phyloP scores from a whole-genome alignment of 2,797 vertebrate genomes.

The Eulemur albifrons region DNA sequence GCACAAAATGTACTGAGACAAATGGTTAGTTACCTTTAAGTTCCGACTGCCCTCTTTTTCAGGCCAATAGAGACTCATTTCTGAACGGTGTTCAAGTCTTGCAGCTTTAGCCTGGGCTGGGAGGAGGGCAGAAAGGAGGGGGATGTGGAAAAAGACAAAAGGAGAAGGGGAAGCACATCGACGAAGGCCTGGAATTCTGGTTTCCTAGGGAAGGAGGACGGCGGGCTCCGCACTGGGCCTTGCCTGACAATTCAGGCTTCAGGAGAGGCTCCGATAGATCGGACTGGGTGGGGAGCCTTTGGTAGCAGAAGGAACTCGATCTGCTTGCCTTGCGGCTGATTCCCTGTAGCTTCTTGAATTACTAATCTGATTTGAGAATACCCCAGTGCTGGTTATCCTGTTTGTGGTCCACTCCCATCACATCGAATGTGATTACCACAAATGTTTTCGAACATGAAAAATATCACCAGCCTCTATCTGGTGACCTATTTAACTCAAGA shows the following conservation, averaged over 20 bases:
- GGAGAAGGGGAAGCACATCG: background rate
- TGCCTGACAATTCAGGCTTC: background rate
- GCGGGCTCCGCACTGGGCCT: background rate
- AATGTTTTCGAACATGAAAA: background rate
- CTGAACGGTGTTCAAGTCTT: background rate
- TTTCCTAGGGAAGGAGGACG: background rate
- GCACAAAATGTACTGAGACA: background rate
- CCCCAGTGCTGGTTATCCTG: background rate
- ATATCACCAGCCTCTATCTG: background rate
- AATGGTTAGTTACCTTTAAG: background rate
- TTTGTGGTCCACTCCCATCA: background rate
- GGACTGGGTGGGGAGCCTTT: background rate
- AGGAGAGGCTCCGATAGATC: background rate
- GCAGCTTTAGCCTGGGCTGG: background rate
- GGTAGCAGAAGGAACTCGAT: background rate
- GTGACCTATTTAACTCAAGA: background rate
- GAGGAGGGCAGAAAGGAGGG: background rate
- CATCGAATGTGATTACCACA: background rate
- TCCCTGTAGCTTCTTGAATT: background rate
- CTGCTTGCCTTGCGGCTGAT: rapidly evolving
- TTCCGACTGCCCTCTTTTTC: background rate
- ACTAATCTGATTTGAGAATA: background rate
- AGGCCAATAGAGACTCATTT: background rate
- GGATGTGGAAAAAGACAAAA: background rate
- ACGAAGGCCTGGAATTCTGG: background rate